Evolutionary conservation across 1,140 invertebrate species (phyloP).

Genomic region (Procambarus clarkii): DNA sequence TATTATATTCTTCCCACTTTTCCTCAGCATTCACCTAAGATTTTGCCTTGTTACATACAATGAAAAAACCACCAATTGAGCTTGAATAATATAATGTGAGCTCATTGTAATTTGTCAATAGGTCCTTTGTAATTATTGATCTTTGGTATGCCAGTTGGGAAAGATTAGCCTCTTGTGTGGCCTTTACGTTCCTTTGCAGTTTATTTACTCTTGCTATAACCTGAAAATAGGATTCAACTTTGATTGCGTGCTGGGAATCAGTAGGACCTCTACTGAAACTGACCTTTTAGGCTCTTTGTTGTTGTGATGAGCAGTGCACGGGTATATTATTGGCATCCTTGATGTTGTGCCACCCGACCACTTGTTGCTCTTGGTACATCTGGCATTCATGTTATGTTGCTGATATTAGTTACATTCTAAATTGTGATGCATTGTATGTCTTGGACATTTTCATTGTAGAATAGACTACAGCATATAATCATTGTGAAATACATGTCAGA

Average conservation of each 20-base stretch:
- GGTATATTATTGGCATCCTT: conserved; percentile 41
- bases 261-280: conserved; percentile 25
- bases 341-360: conserved; percentile 59
- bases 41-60: conserved; percentile 18
- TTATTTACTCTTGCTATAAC: conserved; percentile 11
- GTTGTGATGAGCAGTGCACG: conserved; percentile 57
- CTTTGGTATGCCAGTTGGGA: conserved; percentile 23
- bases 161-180: conserved; percentile 33
- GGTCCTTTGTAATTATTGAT: conserved; percentile 32
- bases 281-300: conserved; percentile 9
- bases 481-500: conserved; percentile 36
- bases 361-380: conserved; percentile 61
- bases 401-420: conserved; percentile 29
- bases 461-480: conserved; percentile 24
- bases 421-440: conserved; percentile 25
- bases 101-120: not conserved
- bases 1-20: not conserved
- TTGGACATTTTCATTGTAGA: conserved; percentile 39
- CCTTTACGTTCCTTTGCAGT: conserved; percentile 13
- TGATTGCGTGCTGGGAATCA: conserved; percentile 21
- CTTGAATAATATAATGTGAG: conserved; percentile 16
- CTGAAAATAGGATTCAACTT: conserved; percentile 27
- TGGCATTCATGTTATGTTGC: conserved; percentile 56
- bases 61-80: conserved; percentile 23
- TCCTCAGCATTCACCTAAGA: conserved; percentile 14